Base-by-base conservation (phyloP, 2,797 vertebrate species). In the Ctenochaetus hawaiiensis region DNA sequence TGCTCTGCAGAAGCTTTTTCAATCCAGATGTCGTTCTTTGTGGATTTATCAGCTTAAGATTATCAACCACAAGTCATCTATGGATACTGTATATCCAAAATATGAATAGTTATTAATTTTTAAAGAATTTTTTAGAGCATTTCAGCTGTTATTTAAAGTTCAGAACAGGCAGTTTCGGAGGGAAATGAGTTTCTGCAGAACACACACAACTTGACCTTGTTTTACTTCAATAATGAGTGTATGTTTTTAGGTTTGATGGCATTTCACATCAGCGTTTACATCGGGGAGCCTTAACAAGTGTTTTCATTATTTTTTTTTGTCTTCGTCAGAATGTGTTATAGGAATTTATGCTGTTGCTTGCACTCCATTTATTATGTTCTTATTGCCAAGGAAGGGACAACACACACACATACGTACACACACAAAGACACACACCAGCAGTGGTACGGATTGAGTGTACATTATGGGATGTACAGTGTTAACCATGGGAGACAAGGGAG, bases 231-330 rank as follows among this genome's bases (percentile, higher is more conserved):
- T 58, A 56, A 64, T 70, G 63, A 78, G 61, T 57, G 44, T 84
- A 53, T 79, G 74, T 86, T 78, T 83, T 68, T 63, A 34, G 73
- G 77, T 86, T 89, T 86, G 82, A 90, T 82, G 88, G 72, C 82
- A 89, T 92, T 93, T 92, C 77, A 86, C 78, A 73, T 89, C 83
- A 85, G 87, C 78, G 90, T 94, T 94, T 93, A 93, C 93, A 94
- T 85, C 77, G 58, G 78, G 67, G 74, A 65, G 88, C 69, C 72
- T 90, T 90, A 85, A 91, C 83, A 91, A 85, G 77, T 86, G 78
- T 87, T 89, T 88, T 77, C 7, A 22, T 9, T n/a, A n/a, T 34
- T 34, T 34, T 34, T 67, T 83, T 83, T 75, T 86, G 75, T 83
- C 71, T 89, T 71, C 87, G 81, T 91, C 80, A 64, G 78, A 90